Conservation (phyloP, 2,797 vertebrate genomes). For the Miichthys miiuy region DNA sequence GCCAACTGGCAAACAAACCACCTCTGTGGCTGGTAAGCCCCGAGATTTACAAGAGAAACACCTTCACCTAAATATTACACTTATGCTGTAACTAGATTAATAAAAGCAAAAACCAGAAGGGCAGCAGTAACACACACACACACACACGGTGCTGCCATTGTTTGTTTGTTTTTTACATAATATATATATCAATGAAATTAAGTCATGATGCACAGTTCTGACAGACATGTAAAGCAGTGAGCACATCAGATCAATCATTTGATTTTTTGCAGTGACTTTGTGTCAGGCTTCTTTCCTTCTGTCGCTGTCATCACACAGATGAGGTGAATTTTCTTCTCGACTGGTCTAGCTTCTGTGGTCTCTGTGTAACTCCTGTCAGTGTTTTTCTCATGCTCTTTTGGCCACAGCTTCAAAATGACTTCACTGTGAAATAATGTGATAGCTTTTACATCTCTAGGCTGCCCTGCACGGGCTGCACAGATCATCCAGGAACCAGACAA, state of each 20-base stretch:
- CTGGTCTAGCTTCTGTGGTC: slow-evolving; percentile 3
- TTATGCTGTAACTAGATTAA: background rate
- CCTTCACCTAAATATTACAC: background rate
- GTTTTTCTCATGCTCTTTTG: slow-evolving; percentile 32
- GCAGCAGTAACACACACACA: too few species aligned
- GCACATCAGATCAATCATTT: background rate
- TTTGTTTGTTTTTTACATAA: too few species aligned
- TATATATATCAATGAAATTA: too few species aligned
- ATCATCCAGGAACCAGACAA: slow-evolving; percentile 14
- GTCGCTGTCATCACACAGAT: background rate
- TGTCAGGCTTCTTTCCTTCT: background rate
- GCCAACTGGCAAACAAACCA: background rate
- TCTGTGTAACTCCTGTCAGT: slow-evolving; percentile 7
- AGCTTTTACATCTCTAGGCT: slow-evolving; percentile 56
- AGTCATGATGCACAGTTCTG: too few species aligned
- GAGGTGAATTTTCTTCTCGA: background rate
- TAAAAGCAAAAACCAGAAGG: background rate
- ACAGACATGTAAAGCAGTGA: too few species aligned
- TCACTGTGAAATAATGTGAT: slow-evolving; percentile 62
- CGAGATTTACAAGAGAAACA: background rate
- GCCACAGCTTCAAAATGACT: slow-evolving; percentile 46
- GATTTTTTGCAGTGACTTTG: background rate
- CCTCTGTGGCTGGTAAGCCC: too few species aligned
- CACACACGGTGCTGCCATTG: too few species aligned
- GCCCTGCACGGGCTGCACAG: slow-evolving; percentile 33